Evolutionary conservation across 1,140 invertebrate genomes (phyloP), one percentile per base, ranked within the genome.

Genomic region (Aphelenchoides avenae): DNA sequence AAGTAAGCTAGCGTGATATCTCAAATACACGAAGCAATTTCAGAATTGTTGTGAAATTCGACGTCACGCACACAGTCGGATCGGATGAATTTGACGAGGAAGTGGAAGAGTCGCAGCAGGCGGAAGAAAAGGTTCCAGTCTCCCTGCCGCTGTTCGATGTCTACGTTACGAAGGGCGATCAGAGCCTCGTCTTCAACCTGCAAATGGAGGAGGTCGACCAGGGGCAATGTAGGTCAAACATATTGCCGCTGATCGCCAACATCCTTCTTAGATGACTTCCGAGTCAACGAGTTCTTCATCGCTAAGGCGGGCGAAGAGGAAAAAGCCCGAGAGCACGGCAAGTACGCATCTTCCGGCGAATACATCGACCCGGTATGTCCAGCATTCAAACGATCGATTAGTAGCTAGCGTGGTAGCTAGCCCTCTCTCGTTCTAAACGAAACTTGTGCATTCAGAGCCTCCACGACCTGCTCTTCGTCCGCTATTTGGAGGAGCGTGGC

Each of bases 401-500:
- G n/a, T n/a, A n/a, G n/a, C n/a, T n/a, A n/a, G n/a, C n/a, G n/a
- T n/a, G n/a, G n/a, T n/a, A n/a, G n/a, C n/a, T n/a, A n/a, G n/a
- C n/a, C n/a, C n/a, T n/a, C n/a, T n/a, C n/a, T n/a, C n/a, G n/a
- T n/a, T n/a, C n/a, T n/a, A n/a, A n/a, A n/a, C n/a, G n/a, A n/a
- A n/a, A n/a, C n/a, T n/a, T n/a, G n/a, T n/a, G n/a, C n/a, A n/a
- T n/a, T 52, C 46, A 76, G 70, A 48, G 50, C 31, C 59, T 75
- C 34, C 73, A 75, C 46, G 73, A 76, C 31, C 58, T 77, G 20
- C 56, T 75, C 6, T 75, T 77, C 34, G 64, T 77, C 7, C 55
- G 59, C n/a, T 75, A 73, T 50, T 48, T 75, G 42, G 73, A 77
- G 42, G 73, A 75, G 34, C 72, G 73, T 34, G 73, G 73, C 20